Conservation (phyloP, 2,888 invertebrate species). For the Lasioglossum malachurum region DNA sequence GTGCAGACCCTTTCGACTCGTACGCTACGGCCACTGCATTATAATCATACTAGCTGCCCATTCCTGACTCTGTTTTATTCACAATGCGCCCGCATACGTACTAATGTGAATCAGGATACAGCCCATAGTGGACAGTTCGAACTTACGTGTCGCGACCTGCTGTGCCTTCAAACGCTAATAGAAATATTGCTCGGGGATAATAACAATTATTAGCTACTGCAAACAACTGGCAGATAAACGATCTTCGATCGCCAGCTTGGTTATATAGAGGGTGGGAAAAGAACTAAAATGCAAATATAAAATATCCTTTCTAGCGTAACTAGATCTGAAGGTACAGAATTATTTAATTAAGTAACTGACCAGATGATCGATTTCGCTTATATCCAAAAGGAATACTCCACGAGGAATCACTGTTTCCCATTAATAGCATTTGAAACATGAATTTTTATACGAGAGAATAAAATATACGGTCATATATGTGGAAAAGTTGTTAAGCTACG, state of each 20-base stretch:
- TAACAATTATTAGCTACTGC: background rate
- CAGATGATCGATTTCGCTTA: background rate
- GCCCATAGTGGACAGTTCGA: conserved; percentile 5
- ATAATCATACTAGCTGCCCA: conserved; percentile 63
- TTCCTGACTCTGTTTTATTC: conserved; percentile 65
- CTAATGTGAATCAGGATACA: conserved; percentile 51
- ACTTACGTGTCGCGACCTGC: background rate
- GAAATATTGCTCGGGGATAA: background rate
- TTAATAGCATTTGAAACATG: background rate
- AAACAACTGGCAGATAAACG: too few species aligned
- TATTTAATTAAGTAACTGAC: too few species aligned
- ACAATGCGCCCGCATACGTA: conserved; percentile 67
- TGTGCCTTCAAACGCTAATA: background rate
- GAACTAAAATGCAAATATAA: background rate
- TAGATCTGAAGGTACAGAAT: too few species aligned
- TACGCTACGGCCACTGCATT: conserved; percentile 68
- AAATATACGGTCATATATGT: background rate
- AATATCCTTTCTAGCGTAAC: background rate
- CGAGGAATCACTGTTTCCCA: background rate
- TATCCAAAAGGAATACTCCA: too few species aligned
- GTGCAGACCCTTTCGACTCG: conserved; percentile 64
- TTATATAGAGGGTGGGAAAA: too few species aligned
- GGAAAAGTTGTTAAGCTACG: background rate
- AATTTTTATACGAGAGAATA: background rate
- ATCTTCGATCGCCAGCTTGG: too few species aligned